These are phyloP conservation scores for Caenorhabditis plicata DNA, from an alignment of 2,888 invertebrate genomes.

Conservation along the genomic window DNA sequence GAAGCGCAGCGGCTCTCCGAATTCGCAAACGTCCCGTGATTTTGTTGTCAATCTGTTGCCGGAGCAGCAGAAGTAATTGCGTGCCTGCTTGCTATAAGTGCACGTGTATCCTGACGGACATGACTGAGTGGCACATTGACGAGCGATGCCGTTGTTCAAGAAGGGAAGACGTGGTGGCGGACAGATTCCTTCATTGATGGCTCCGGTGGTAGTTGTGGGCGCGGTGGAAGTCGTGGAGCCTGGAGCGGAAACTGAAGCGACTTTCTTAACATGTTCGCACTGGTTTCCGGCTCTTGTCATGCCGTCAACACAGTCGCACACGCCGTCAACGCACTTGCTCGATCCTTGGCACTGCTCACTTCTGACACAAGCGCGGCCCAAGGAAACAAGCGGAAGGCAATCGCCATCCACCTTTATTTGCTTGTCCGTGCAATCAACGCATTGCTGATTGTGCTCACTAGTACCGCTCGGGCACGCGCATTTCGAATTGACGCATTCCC, in stretches of 20 bases:
- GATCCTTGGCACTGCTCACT: constrained; percentile 38
- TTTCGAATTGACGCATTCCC: constrained; percentile 27
- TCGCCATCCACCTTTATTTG: constrained; percentile 43
- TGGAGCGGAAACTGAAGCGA: constrained; percentile 21
- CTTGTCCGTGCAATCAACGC: constrained; percentile 35
- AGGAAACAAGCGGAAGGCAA: constrained; percentile 41
- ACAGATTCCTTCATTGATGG: constrained; percentile 36
- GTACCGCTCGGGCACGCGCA: constrained; percentile 37
- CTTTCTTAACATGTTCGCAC: constrained; percentile 37
- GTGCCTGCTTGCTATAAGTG: constrained; percentile 40
- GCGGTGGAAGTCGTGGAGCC: constrained; percentile 16
- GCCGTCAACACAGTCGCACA: constrained; percentile 41
- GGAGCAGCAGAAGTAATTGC: constrained; percentile 50
- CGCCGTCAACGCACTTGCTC: constrained; percentile 39
- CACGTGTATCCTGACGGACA: constrained; percentile 48
- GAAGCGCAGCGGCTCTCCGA: constrained; percentile 41
- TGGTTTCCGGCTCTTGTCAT: constrained; percentile 27
- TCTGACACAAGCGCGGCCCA: constrained; percentile 43
- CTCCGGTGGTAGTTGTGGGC: constrained; percentile 2
- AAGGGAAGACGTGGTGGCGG: constrained; percentile 34
- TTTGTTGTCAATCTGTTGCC: constrained; percentile 17
- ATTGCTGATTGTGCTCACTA: constrained; percentile 35
- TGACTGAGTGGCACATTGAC: constrained; percentile 38
- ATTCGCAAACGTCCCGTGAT: constrained; percentile 37
- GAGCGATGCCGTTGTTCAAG: constrained; percentile 32